phyloP scores from a whole-genome alignment of 2,888 invertebrate species.

The Xanthorhoe spadicearia region DNA sequence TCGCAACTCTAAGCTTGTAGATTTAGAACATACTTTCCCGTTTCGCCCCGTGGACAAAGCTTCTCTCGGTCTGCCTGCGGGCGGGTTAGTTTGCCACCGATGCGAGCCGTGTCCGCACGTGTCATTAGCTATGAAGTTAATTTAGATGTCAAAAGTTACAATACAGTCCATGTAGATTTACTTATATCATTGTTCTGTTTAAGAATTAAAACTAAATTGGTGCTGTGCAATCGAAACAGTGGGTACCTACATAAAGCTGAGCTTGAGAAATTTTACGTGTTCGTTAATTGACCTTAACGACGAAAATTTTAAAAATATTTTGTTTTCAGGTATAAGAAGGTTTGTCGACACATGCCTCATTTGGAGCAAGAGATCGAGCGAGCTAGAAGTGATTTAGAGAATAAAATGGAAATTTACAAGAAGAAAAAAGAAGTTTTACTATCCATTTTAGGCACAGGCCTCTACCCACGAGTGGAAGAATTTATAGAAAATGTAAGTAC shows the following conservation, averaged over 20 bases:
- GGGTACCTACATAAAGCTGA: neutral
- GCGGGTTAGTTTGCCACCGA: too few relatives aligned
- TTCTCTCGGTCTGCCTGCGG: too few relatives aligned
- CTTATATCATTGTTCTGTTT: too few relatives aligned
- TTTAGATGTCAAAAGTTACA: too few relatives aligned
- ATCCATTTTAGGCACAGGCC: conserved; percentile 15
- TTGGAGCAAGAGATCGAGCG: conserved; percentile 56
- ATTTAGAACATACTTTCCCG: too few relatives aligned
- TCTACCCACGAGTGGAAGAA: conserved; percentile 11
- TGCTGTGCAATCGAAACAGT: too few relatives aligned
- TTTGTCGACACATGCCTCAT: conserved; percentile 49
- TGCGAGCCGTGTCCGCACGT: too few relatives aligned
- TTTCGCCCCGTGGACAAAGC: too few relatives aligned
- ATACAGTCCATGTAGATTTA: too few relatives aligned
- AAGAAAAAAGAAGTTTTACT: conserved; percentile 11
- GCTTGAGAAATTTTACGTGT: neutral
- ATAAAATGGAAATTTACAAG: conserved; percentile 53
- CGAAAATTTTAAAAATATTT: neutral
- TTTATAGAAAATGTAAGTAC: conserved; percentile 32
- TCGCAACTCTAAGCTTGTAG: too few relatives aligned
- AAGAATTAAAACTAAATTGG: too few relatives aligned
- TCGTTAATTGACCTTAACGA: neutral
- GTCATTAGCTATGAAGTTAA: too few relatives aligned
- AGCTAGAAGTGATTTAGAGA: conserved; percentile 46
- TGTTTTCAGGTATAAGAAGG: conserved; percentile 53